Evolutionary conservation across 92 coral and sea anemone genomes (phyloP).

Genomic region (Metridium senile): DNA sequence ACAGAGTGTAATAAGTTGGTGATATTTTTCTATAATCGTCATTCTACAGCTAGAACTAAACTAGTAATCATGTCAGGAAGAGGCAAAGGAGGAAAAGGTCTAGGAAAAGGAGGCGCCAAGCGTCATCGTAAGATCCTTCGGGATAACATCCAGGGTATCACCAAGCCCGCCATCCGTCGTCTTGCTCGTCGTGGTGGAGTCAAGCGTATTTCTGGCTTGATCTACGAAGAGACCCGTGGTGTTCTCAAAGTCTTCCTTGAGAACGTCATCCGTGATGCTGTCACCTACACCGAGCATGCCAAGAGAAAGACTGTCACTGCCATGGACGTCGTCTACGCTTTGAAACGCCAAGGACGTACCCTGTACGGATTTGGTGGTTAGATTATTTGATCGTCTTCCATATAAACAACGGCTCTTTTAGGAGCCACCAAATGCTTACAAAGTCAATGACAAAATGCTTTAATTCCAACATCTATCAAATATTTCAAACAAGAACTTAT

Average conservation of each 20-base stretch:
- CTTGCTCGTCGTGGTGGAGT: slow-evolving; percentile 92
- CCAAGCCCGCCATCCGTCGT: slow-evolving; percentile 93
- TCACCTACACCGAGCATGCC: slow-evolving; percentile 91
- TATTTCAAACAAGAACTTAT: no score
- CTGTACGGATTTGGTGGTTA: slow-evolving; percentile 70
- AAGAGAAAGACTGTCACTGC: slow-evolving; percentile 75
- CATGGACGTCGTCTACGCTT: slow-evolving; percentile 75
- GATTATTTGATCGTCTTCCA: no score
- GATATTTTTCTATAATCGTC: no score
- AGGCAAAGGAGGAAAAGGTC: slow-evolving; percentile 96
- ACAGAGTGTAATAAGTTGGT: no score
- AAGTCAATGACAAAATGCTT: no score
- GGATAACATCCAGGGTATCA: slow-evolving; percentile 84
- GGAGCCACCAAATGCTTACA: no score
- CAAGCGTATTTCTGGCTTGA: slow-evolving; percentile 71
- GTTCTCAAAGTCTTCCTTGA: slow-evolving; percentile 70
- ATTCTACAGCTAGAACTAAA: no score
- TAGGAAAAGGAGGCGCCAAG: slow-evolving; percentile 98
- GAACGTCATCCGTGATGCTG: slow-evolving; percentile 89
- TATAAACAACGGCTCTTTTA: no score
- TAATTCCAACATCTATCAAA: no score
- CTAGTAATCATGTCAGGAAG: slow-evolving; percentile 66
- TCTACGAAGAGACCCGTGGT: slow-evolving; percentile 71
- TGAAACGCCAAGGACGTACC: slow-evolving; percentile 74
- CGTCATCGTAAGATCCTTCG: slow-evolving; percentile 84